These are phyloP conservation scores for Automeris io DNA, from an alignment of 2,888 invertebrate species.

Conservation along the genomic window DNA sequence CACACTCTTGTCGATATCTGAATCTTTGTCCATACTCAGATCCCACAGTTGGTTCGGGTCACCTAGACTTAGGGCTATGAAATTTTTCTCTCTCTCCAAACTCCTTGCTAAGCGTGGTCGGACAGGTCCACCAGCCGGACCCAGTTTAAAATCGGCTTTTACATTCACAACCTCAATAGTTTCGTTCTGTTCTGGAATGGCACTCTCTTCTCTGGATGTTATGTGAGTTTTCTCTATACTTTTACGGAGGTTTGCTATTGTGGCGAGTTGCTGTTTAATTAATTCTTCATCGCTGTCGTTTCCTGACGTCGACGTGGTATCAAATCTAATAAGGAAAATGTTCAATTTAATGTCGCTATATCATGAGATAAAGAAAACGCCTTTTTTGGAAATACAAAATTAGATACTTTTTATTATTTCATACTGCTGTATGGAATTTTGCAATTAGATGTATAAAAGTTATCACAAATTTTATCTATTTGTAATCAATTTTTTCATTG, in stretches of 20 bases:
- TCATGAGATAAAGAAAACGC: too few species aligned
- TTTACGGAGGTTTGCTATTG: conserved; percentile 56
- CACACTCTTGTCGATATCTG: conserved; percentile 75
- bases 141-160: conserved; percentile 81
- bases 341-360: background rate
- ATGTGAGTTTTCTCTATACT: conserved; percentile 71
- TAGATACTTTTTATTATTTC: too few species aligned
- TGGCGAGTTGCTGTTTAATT: conserved; percentile 51
- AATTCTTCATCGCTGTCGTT: conserved; percentile 81
- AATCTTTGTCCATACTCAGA: conserved; percentile 62
- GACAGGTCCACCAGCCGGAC: conserved; percentile 70
- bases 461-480: too few species aligned
- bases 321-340: conserved; percentile 50
- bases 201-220: conserved; percentile 51
- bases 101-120: conserved; percentile 56
- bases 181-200: conserved; percentile 58
- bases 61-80: conserved; percentile 58
- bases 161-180: conserved; percentile 50
- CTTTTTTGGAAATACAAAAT: too few species aligned
- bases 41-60: conserved; percentile 66
- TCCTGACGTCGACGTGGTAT: conserved; percentile 79
- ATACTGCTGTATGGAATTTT: too few species aligned
- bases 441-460: too few species aligned
- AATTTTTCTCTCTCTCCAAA: conserved; percentile 55
- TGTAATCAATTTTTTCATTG: too few species aligned